These are phyloP conservation scores for Tadarida brasiliensis DNA, from an alignment of 2,797 vertebrate species.

Conservation along the genomic window DNA sequence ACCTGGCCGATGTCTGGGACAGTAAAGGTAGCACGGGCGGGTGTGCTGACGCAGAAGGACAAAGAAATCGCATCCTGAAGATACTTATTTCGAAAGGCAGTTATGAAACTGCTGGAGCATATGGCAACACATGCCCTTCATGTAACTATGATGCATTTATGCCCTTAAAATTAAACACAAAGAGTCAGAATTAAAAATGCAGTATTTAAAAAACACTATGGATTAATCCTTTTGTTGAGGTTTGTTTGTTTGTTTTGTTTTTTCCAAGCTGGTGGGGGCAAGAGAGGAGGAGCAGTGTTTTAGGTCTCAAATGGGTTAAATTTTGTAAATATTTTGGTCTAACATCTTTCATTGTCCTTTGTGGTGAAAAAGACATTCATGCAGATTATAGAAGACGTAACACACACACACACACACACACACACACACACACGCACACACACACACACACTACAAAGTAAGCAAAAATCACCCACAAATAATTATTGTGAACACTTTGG, in stretches of 20 bases:
- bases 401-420: not conserved
- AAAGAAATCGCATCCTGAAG: not conserved
- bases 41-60: not conserved
- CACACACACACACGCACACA: not conserved
- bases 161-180: not conserved
- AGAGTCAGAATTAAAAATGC: not conserved
- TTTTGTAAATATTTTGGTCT: not conserved
- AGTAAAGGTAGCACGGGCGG: not conserved
- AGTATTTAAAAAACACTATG: not conserved
- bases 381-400: not conserved
- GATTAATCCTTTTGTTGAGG: not conserved
- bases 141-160: not conserved
- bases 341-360: not conserved
- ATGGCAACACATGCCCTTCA: not conserved
- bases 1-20: not conserved
- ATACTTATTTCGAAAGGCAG: not conserved
- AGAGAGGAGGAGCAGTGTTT: not conserved
- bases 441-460: not conserved
- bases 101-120: not conserved
- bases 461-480: not conserved
- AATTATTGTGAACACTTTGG: not conserved
- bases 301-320: not conserved
- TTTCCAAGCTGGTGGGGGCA: not conserved
- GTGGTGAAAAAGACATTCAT: not conserved
- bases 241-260: not conserved